Percentiles rank a stretch among this genome's conserved stretches.
phyloP scores from a whole-genome alignment of 2,888 invertebrate species.

The Adelognathus sp. region DNA sequence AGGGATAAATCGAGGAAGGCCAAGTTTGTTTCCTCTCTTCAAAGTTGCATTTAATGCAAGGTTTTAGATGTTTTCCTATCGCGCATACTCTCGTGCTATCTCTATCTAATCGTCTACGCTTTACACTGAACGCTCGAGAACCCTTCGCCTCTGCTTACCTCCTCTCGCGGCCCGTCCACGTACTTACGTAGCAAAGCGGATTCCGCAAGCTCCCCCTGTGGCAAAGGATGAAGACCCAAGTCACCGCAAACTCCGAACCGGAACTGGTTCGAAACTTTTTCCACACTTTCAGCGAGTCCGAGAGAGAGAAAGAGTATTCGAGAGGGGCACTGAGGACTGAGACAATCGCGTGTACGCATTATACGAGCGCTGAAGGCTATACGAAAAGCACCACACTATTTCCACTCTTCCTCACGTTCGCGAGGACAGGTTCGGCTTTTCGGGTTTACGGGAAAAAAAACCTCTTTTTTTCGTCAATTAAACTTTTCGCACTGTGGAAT shows the following conservation, averaged over 20 bases:
- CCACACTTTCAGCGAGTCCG: background rate
- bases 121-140: conserved; percentile 4
- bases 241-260: background rate
- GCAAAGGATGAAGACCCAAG: conserved; percentile 10
- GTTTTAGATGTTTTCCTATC: background rate
- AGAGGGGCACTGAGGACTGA: background rate
- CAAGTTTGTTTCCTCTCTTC: background rate
- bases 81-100: background rate
- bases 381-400: background rate
- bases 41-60: conserved; percentile 13
- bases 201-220: conserved; percentile 8
- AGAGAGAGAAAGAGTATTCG: background rate
- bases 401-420: background rate
- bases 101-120: conserved; percentile 21
- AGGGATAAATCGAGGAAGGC: too few relatives aligned
- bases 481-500: conserved; percentile 28
- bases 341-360: background rate
- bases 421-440: conserved; percentile 16
- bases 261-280: conserved; percentile 2
- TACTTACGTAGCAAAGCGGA: conserved; percentile 40
- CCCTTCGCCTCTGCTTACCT: conserved; percentile 12
- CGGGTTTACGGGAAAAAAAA: conserved; percentile 39
- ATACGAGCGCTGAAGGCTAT: background rate
- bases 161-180: background rate
- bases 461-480: conserved; percentile 51